phyloP scores from a whole-genome alignment of 2,797 vertebrate genomes.

The Acanthornis magna region DNA sequence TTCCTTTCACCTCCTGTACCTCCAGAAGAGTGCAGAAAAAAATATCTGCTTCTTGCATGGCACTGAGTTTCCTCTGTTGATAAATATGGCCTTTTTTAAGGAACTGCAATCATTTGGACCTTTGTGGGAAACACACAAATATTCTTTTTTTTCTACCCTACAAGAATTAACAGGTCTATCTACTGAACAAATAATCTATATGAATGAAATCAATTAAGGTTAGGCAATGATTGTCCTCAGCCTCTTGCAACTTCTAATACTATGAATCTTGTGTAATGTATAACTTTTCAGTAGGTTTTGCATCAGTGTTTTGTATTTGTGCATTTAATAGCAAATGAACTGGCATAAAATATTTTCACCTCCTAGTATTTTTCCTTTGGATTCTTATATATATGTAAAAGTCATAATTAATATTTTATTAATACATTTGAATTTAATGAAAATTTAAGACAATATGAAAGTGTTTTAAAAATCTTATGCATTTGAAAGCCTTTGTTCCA shows the following conservation, averaged over 20 bases:
- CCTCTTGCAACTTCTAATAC: neutral
- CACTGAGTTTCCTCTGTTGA: neutral
- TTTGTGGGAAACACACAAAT: neutral
- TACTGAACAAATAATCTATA: neutral
- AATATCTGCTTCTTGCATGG: neutral
- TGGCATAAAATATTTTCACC: neutral
- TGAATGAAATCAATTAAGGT: neutral
- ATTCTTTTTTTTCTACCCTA: neutral
- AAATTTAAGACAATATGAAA: neutral
- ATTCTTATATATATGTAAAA: neutral
- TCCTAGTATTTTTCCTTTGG: neutral
- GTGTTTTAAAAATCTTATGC: neutral
- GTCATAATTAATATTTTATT: neutral
- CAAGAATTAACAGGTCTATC: neutral
- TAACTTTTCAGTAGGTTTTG: neutral
- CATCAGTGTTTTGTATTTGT: neutral
- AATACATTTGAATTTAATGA: neutral
- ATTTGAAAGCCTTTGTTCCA: neutral
- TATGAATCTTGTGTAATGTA: neutral
- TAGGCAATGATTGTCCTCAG: neutral
- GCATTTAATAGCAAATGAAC: neutral
- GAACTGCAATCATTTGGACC: neutral
- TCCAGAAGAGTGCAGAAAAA: fast-evolving
- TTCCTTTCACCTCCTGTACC: neutral
- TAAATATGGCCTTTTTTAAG: neutral